These are phyloP conservation scores for Nycticorax nycticorax DNA, from an alignment of 2,113 vertebrate species.

Conservation along the genomic window DNA sequence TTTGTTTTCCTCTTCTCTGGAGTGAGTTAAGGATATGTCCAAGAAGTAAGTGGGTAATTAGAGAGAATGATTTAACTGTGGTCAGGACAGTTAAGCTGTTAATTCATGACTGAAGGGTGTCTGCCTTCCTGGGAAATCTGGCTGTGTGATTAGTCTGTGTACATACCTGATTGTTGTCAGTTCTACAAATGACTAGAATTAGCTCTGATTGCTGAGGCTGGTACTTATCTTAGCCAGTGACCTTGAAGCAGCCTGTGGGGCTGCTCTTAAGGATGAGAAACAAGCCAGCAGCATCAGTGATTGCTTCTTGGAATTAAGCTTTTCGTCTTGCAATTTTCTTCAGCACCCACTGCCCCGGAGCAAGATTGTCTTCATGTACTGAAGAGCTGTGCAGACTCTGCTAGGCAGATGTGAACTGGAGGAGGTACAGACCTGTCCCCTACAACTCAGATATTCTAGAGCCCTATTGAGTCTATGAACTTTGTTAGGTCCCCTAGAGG, in stretches of 20 bases:
- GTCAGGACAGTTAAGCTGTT: background rate
- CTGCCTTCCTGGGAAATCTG: background rate
- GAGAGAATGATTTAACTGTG: background rate
- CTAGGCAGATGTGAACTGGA: background rate
- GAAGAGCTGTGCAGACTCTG: background rate
- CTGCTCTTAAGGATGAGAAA: background rate
- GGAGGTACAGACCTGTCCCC: background rate
- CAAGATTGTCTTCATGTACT: background rate
- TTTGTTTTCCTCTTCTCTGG: background rate
- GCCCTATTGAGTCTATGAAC: accelerated
- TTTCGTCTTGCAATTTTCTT: background rate
- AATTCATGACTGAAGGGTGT: background rate
- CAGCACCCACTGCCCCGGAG: background rate
- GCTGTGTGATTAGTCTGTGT: background rate
- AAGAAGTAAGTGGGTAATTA: background rate
- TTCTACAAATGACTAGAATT: background rate
- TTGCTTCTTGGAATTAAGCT: background rate
- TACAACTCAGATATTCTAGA: background rate
- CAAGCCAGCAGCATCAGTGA: background rate
- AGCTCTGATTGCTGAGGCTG: background rate
- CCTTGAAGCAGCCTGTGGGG: background rate
- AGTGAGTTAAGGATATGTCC: background rate
- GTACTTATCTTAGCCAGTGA: background rate
- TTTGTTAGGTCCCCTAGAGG: background rate
- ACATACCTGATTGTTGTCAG: background rate